These are phyloP conservation scores for Oxyteleia sp. DNA, from an alignment of 2,888 invertebrate species.

Conservation along the genomic window DNA sequence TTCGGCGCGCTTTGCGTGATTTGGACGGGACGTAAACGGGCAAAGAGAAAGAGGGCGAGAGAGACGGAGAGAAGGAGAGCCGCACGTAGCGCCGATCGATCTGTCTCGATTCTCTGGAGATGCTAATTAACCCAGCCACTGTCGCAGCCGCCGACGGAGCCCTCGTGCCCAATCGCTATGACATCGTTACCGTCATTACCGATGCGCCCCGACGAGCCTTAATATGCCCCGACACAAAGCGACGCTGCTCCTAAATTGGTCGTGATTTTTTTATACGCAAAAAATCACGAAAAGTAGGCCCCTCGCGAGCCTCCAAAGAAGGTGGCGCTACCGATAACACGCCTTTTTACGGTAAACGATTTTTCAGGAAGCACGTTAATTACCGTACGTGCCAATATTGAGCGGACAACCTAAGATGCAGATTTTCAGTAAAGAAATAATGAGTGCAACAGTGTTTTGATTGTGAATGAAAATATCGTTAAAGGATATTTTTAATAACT, in stretches of 20 bases:
- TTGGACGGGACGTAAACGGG: constrained; percentile 44
- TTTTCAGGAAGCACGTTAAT: constrained; percentile 2
- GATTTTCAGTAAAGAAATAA: too few species aligned
- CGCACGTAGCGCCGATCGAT: constrained; percentile 76
- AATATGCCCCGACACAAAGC: constrained; percentile 59
- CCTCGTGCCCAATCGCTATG: constrained; percentile 73
- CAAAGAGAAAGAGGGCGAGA: constrained; percentile 26
- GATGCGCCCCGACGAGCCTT: constrained; percentile 69
- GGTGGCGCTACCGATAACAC: constrained; percentile 6
- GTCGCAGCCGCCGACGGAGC: constrained; percentile 58
- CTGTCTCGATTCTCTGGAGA: constrained; percentile 79
- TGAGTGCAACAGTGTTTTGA: too few species aligned
- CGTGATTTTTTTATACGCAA: constrained; percentile 45
- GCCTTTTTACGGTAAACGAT: not conserved
- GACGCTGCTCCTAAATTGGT: constrained; percentile 48
- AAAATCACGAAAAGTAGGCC: constrained; percentile 11
- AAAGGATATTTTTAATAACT: too few species aligned
- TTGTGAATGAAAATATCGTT: too few species aligned
- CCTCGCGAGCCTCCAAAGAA: not conserved
- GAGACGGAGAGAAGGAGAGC: constrained; percentile 17
- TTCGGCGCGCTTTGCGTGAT: constrained; percentile 60
- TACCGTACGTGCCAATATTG: too few species aligned
- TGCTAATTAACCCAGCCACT: constrained; percentile 78
- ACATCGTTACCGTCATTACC: constrained; percentile 77
- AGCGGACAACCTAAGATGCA: too few species aligned